These are phyloP conservation scores for Carollia perspicillata DNA, from an alignment of 2,113 vertebrate species.

Conservation along the genomic window DNA sequence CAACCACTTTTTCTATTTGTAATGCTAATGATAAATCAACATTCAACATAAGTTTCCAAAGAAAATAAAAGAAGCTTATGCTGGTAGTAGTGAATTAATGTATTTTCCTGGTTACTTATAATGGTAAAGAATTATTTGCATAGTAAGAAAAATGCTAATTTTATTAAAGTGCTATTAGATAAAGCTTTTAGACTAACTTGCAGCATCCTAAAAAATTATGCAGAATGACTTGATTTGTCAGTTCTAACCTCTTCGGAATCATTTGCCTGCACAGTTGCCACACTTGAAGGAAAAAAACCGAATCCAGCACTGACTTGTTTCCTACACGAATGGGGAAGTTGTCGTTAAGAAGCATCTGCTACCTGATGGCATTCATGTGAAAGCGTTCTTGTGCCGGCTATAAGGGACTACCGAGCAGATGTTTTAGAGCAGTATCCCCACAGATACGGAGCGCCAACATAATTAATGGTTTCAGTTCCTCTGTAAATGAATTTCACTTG, in stretches of 20 bases:
- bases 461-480: slow-evolving; percentile 77
- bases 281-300: slow-evolving; percentile 62
- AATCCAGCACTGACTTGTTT: slow-evolving; percentile 77
- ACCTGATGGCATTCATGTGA: slow-evolving; percentile 73
- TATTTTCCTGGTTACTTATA: slow-evolving; percentile 54
- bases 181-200: slow-evolving; percentile 37
- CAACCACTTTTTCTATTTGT: slow-evolving; percentile 27
- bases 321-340: slow-evolving; percentile 78
- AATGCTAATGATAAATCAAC: slow-evolving; percentile 50
- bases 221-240: slow-evolving; percentile 47
- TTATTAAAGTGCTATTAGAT: slow-evolving; percentile 47
- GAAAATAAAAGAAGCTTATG: slow-evolving; percentile 31
- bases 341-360: slow-evolving; percentile 81
- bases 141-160: slow-evolving; percentile 56
- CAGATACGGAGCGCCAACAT: slow-evolving; percentile 61
- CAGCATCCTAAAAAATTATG: slow-evolving; percentile 48
- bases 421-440: slow-evolving; percentile 71
- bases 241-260: slow-evolving; percentile 68
- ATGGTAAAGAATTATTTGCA: slow-evolving; percentile 44
- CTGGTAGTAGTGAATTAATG: slow-evolving; percentile 33
- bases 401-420: slow-evolving; percentile 72
- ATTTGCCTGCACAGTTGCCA: slow-evolving; percentile 54
- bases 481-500: slow-evolving; percentile 72
- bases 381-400: slow-evolving; percentile 66
- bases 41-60: slow-evolving; percentile 38